Percentiles rank a stretch among this genome's conserved stretches.
Evolutionary conservation across 2,888 invertebrate genomes (phyloP).

Genomic region (Oegoconia quadripuncta): DNA sequence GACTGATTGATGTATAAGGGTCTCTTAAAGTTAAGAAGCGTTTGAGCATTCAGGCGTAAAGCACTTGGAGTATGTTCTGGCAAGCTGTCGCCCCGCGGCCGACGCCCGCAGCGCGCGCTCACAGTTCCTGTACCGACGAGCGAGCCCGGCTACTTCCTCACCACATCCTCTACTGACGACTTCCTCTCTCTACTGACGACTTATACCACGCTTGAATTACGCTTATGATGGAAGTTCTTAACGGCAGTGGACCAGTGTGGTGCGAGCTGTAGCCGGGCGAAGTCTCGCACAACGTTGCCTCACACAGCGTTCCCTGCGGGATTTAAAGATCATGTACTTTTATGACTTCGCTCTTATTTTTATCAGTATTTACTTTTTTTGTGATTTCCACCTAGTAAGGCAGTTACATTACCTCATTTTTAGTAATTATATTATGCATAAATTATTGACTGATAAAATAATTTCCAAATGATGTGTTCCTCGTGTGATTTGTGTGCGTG

Average conservation of each 20-base stretch:
- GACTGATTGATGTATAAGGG: too few species aligned
- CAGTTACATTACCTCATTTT: constrained; percentile 71
- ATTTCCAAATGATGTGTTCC: constrained; percentile 74
- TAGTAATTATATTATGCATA: constrained; percentile 68
- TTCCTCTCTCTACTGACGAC: neutral
- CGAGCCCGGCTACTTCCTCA: constrained; percentile 36
- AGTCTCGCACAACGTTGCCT: constrained; percentile 71
- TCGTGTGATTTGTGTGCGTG: constrained; percentile 67
- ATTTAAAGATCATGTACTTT: constrained; percentile 29
- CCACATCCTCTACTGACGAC: constrained; percentile 4
- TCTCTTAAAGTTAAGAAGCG: too few species aligned
- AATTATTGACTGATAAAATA: constrained; percentile 75
- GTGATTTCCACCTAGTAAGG: constrained; percentile 70
- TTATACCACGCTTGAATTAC: neutral
- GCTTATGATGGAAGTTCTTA: too few species aligned
- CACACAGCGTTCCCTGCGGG: constrained; percentile 58
- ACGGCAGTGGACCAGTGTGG: constrained; percentile 13
- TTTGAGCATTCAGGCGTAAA: too few species aligned
- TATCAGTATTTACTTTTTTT: constrained; percentile 71
- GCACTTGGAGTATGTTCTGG: constrained; percentile 2
- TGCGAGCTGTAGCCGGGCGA: constrained; percentile 30
- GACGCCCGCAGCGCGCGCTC: too few species aligned
- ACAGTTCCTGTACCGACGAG: constrained; percentile 31
- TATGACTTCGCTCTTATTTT: constrained; percentile 50
- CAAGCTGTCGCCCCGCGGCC: constrained; percentile 11